These are phyloP conservation scores for Drosophila mayaguana DNA, from an alignment of 2,888 invertebrate species.

Conservation along the genomic window DNA sequence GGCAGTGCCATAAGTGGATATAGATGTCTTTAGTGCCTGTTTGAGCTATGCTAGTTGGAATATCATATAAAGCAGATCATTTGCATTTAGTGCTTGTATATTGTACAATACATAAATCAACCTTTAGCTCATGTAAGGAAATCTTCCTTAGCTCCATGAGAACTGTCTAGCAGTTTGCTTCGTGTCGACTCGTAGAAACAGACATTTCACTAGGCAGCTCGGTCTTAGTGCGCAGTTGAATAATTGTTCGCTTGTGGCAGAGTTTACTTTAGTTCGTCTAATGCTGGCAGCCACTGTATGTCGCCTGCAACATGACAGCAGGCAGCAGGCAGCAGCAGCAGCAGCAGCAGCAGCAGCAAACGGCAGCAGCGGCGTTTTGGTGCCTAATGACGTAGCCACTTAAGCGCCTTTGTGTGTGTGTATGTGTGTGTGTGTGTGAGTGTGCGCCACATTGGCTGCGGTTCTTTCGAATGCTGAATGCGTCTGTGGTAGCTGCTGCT, in stretches of 20 bases:
- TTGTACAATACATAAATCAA: too few species aligned
- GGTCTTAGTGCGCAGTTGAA: neutral
- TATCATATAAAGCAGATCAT: too few species aligned
- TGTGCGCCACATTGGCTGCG: conserved; percentile 76
- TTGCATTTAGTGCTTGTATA: too few species aligned
- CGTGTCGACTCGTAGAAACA: neutral
- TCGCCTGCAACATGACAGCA: conserved; percentile 59
- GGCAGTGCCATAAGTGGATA: too few species aligned
- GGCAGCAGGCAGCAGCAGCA: conserved; percentile 34
- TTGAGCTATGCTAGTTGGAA: too few species aligned
- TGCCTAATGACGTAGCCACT: conserved; percentile 80
- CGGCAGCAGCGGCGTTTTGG: conserved; percentile 45
- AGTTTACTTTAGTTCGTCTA: neutral
- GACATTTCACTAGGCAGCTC: neutral
- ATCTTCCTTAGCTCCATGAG: neutral
- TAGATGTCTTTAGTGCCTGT: too few species aligned
- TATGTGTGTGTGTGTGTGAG: conserved; percentile 26
- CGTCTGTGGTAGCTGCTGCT: conserved; percentile 53
- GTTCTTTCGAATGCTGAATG: conserved; percentile 65
- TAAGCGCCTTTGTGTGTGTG: conserved; percentile 50
- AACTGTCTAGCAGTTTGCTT: too few species aligned
- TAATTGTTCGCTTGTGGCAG: neutral
- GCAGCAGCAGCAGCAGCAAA: conserved; percentile 37
- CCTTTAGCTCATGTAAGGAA: too few species aligned
- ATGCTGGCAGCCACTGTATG: conserved; percentile 40